Conservation (phyloP, 1,140 invertebrate species). For the Panagrolaimus sp. region DNA sequence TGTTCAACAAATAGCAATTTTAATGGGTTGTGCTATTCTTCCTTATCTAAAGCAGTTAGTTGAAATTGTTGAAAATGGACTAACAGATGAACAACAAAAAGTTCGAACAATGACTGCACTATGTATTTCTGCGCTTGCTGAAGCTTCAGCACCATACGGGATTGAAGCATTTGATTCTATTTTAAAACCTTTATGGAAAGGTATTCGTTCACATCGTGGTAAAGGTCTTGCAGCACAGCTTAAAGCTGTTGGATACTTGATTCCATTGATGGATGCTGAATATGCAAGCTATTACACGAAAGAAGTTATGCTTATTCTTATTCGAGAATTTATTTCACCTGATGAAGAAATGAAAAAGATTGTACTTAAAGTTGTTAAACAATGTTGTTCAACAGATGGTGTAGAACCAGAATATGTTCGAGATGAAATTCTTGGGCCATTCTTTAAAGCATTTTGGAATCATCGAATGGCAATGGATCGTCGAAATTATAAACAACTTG, state of each 20-base stretch:
- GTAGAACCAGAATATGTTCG: constrained; percentile 98
- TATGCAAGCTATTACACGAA: constrained; percentile 99
- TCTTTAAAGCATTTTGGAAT: constrained; percentile 99
- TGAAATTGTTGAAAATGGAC: constrained; percentile 93
- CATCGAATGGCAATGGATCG: constrained; percentile 97
- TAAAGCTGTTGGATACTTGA: constrained; percentile 97
- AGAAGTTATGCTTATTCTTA: constrained; percentile 98
- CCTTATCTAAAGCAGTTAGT: constrained; percentile 95
- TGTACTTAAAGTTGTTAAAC: constrained; percentile 99
- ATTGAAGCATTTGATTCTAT: constrained; percentile 99
- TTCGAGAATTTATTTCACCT: constrained; percentile 97
- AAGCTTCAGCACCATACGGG: constrained; percentile 97
- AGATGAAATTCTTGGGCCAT: constrained; percentile 95
- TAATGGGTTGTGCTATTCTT: constrained; percentile 99
- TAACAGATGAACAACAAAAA: constrained; percentile 71
- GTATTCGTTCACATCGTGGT: constrained; percentile 92
- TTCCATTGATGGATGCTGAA: constrained; percentile 98
- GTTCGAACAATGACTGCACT: constrained; percentile 92
- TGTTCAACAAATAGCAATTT: constrained; percentile 97
- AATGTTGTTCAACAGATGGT: constrained; percentile 99
- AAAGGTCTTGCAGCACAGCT: constrained; percentile 97
- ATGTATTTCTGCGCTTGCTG: constrained; percentile 81
- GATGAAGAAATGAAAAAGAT: constrained; percentile 99
- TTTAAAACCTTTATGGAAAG: constrained; percentile 96
- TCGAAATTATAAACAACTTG: constrained; percentile 90